Evolutionary conservation across 2,888 invertebrate genomes (phyloP), one percentile per base, ranked within the genome.

Genomic region (Chrysolina haemoptera): DNA sequence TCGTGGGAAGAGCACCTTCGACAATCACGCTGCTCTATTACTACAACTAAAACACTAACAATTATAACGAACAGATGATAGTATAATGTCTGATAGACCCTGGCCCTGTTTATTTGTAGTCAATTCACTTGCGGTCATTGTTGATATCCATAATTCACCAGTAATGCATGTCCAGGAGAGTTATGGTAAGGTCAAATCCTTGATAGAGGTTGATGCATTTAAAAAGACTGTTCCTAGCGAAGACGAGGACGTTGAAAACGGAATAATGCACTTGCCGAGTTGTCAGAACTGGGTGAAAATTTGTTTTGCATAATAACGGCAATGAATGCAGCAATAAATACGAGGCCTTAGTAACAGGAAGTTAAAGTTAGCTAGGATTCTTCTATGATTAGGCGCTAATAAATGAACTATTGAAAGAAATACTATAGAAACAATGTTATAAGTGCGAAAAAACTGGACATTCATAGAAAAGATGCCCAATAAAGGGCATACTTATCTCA

Each of bases 61-160:
- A n/a, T 1, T 48, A 16, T 16, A 48, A 8, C 8, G 8, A 35
- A 35, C 35, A 35, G 4, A 6, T 35, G 8, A 27, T 35, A 35
- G 11, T 16, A 48, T 48, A 6, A 16, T 48, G 10, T 48, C 16
- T 10, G 48, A 6, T 10, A 48, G 48, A 48, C 48, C 48, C 48
- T 48, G 48, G 48, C 48, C 48, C 48, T 16, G 16, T 48, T 48
- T 16, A 9, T 4, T 10, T 48, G 10, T 6, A 48, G 16, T 8
- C 16, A 16, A 48, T 48, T 16, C 16, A 48, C n/a, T 48, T 48
- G 48, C 48, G 48, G 53, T 53, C 20, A 18, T 53, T 53, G 53
- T 35, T 4, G 8, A 20, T 18, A 20, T 53, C 18, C 20, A 53
- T 53, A 53, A 53, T 53, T 53, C 53, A 20, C 20, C 18, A 53